Evolutionary conservation across 2,888 invertebrate species (phyloP), one percentile per base, ranked within the genome.

Genomic region (Neuroscelio doddi): DNA sequence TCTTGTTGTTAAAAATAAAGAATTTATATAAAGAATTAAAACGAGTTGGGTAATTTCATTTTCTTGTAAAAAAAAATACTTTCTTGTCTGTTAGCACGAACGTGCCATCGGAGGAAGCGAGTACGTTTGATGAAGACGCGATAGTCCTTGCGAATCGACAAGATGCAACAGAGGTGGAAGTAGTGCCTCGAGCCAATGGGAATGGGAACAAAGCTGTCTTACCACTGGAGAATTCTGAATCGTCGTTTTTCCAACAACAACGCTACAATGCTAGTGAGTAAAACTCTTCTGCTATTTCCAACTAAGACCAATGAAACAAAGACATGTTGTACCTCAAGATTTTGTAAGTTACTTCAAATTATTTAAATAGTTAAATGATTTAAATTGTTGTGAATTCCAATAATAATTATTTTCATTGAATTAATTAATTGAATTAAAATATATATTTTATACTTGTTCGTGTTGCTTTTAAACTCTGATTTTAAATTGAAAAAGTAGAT

Each of bases 81-180:
- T 66, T 61, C 57, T 65, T 61, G 46, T 66, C 53, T 53, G 58
- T 66, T 62, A 66, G 62, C 45, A 52, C 57, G 47, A 62, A 62
- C 62, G 62, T 57, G 57, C 58, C 62, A 51, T 53, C 57, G 14
- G 62, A 66, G 66, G 49, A 41, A 47, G 50, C 26, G 34, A 57
- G 49, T 52, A 41, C 38, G 56, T 50, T 53, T 49, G 51, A 62
- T 55, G 58, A 57, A 53, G 58, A 62, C 38, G 55, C 50, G 29
- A 56, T 47, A 32, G 57, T 57, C 45, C 47, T 62, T 53, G 32
- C 50, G 61, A 57, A 58, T 53, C 47, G 53, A 53, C 57, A 62
- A 57, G 59, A 45, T 56, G 49, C 49, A 57, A 52, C 42, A 32
- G 61, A 65, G 26, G 36, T 47, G 57, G 61, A 65, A 57, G 49